These are phyloP conservation scores for Melieria crassipennis DNA, from an alignment of 2,888 invertebrate species.

Conservation along the genomic window DNA sequence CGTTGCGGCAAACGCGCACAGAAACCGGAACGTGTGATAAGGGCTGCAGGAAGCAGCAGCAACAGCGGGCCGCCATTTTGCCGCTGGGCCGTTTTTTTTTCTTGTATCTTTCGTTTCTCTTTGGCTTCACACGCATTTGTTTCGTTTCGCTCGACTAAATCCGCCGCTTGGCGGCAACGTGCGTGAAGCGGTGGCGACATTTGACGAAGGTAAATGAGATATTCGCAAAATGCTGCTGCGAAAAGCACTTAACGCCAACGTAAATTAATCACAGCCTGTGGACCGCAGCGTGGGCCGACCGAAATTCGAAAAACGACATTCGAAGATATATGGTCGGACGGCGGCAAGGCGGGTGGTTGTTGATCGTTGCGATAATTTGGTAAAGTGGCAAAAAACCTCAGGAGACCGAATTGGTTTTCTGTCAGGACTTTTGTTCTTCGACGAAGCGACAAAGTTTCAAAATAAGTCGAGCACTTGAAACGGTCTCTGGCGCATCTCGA, in stretches of 20 bases:
- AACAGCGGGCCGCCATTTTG: not conserved
- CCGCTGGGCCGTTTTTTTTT: not conserved
- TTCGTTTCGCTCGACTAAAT: not conserved
- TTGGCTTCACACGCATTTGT: not conserved
- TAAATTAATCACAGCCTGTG: conserved; percentile 1
- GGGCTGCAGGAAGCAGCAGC: not conserved
- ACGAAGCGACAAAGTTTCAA: too few species aligned
- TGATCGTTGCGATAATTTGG: too few species aligned
- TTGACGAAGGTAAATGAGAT: conserved; percentile 19
- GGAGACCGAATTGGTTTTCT: too few species aligned
- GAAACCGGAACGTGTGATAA: not conserved
- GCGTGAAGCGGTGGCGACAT: not conserved
- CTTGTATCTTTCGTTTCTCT: not conserved
- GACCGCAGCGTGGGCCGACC: too few species aligned
- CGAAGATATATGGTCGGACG: too few species aligned
- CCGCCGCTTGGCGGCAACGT: too few species aligned
- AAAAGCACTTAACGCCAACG: conserved; percentile 11
- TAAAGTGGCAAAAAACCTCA: too few species aligned
- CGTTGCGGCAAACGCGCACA: not conserved
- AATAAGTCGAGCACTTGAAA: too few species aligned
- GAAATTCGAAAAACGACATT: too few species aligned
- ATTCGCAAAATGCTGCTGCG: not conserved
- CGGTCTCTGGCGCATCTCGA: too few species aligned
- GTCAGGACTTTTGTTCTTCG: too few species aligned
- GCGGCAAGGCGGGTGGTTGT: too few species aligned